Base-by-base conservation (phyloP, 2,888 invertebrate species). In the Macrosoma leucophasiata region DNA sequence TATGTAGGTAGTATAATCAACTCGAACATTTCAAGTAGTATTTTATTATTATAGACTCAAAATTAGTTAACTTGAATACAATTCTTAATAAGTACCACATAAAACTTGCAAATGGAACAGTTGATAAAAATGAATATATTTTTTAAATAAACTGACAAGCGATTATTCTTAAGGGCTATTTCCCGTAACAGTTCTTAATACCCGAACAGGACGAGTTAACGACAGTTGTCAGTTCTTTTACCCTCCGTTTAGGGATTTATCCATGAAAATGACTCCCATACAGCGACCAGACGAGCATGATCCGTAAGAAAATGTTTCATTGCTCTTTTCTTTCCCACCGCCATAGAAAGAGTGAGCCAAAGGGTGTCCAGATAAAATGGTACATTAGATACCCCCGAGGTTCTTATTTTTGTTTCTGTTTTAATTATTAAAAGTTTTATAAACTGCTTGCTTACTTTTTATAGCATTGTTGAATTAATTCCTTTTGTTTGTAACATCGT, bases 341-440 rank as follows among this genome's bases (percentile, higher is more conserved):
- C 30, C 29, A 27, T 22, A 32, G 33, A n/a, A 8, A 21, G 21
- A 33, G 29, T 18, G 33, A 27, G 29, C 31, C 23, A 15, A 20
- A 30, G 36, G 33, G 37, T 41, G 20, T 55, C 69, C 43, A 30
- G 14, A 19, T 54, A 55, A 29, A 48, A 43, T 66, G 71, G 78
- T 29, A 38, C 36, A 30, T 40, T 44, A 12, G 21, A 41, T 50
- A 41, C 56, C 61, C 65, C 55, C 50, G 60, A 56, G 62, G 62
- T 63, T 60, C 58, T 60, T 68, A 73, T 78, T 81, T 79, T 81
- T 75, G 79, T 77, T 77, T 56, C 68, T 72, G 67, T 81, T 81
- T 82, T 82, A 82, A 82, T 82, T 82, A 81, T 78, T 70, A 76
- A 79, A 82, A 84, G 70, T 82, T 81, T 77, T 77, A 82, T 79